Conservation (phyloP, 2,113 vertebrate species). For the Alethe castanea region DNA sequence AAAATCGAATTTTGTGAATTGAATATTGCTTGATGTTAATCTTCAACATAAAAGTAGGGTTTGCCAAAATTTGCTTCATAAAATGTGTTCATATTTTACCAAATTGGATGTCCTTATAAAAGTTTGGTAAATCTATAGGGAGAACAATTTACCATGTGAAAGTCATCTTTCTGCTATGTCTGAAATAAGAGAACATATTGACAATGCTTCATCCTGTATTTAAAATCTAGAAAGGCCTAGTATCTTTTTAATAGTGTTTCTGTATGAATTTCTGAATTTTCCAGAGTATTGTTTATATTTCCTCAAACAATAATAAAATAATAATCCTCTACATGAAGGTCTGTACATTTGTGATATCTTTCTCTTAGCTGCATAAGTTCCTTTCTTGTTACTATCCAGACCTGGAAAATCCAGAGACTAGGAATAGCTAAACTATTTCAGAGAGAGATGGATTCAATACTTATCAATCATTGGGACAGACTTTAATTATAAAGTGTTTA, state of each 20-base stretch:
- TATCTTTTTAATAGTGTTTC: background rate
- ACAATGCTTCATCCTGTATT: background rate
- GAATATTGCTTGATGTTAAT: too few relatives aligned
- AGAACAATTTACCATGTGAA: background rate
- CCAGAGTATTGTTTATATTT: background rate
- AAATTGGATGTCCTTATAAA: background rate
- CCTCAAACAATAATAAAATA: background rate
- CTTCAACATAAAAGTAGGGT: accelerated
- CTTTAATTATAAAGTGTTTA: slow-evolving; percentile 45
- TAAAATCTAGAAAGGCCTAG: background rate
- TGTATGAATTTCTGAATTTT: background rate
- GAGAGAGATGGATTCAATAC: background rate
- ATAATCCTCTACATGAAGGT: background rate
- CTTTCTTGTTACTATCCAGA: background rate
- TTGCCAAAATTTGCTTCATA: background rate
- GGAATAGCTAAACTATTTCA: background rate
- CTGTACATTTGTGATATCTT: background rate
- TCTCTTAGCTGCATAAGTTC: background rate
- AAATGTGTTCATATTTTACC: background rate
- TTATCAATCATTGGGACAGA: background rate
- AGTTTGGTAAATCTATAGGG: background rate
- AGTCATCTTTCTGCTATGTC: background rate
- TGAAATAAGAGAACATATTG: background rate
- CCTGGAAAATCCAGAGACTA: background rate
- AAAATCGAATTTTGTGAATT: too few relatives aligned